Evolutionary conservation across 2,888 invertebrate species (phyloP), one percentile per base, ranked within the genome.

Genomic region (Aphidius colemani): DNA sequence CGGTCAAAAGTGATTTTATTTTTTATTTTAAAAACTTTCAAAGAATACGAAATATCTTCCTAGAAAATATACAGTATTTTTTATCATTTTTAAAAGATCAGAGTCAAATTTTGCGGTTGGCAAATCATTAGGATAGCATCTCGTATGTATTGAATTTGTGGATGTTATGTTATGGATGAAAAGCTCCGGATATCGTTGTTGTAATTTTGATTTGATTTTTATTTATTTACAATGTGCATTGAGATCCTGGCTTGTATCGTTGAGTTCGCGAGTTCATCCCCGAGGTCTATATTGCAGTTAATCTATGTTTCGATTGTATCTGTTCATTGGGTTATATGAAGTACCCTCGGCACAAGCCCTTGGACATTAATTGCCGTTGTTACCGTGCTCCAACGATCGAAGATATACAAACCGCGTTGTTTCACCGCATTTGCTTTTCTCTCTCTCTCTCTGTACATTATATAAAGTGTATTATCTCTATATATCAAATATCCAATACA

Each of bases 321-420:
- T 78, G 78, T 72, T 78, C 78, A 78, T 79, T 78, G 78, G 79
- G 75, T 75, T 77, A 78, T 30, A 30, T 76, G 74, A 76, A 77
- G 77, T 77, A 77, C 74, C 30, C 75, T 67, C 69, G 71, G 75
- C 75, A 75, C 75, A 75, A 76, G 72, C 72, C 75, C 74, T 74
- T 77, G 78, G 78, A 79, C 79, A 77, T 79, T 79, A 79, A 79
- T 78, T 77, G 79, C 75, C 76, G 79, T 79, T 79, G 79, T 79
- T 78, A 78, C 67, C 75, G 72, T 78, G 72, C 75, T 77, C 74
- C 76, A 78, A 77, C 73, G 78, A 79, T 78, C 78, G 75, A 30
- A 30, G 70, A 78, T 78, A 79, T 79, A 79, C 75, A 73, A 70
- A 64, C 45, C 57, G 48, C 53, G 64, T 63, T 55, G 70, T 78